Conservation (phyloP, 2,113 vertebrate species). For the Phrynocephalus versicolor region DNA sequence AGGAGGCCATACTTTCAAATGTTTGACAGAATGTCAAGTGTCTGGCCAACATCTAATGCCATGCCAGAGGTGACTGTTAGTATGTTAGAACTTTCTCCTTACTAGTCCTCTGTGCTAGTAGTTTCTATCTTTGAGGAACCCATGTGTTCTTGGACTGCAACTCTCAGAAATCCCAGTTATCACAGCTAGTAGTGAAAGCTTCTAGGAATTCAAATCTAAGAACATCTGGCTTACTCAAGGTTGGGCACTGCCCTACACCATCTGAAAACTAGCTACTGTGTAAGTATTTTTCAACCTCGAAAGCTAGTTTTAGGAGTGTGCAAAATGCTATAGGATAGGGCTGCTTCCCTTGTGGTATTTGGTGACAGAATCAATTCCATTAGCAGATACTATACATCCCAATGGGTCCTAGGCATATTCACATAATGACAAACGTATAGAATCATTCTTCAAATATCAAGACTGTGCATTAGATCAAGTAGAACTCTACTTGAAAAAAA, state of each 20-base stretch:
- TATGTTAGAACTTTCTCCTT: no score
- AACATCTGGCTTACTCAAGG: no score
- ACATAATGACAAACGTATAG: background rate
- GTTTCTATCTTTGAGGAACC: no score
- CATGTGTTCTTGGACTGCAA: no score
- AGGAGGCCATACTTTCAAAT: background rate
- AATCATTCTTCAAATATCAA: background rate
- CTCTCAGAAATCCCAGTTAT: no score
- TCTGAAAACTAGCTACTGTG: background rate
- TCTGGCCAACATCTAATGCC: background rate
- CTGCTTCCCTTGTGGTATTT: background rate
- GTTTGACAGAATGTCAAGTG: slow-evolving; percentile 1
- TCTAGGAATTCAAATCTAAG: no score
- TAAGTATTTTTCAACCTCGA: background rate
- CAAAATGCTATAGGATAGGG: background rate
- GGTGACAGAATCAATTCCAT: background rate
- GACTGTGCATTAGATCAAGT: background rate
- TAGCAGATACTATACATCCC: background rate
- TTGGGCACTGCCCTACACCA: background rate
- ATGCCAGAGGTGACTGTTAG: no score
- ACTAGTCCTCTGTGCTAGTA: no score
- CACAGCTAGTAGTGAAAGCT: no score
- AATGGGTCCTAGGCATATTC: background rate
- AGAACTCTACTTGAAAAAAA: background rate
- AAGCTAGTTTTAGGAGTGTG: background rate